A percentile compares a stretch with the other conserved stretches of the same genome.
Evolutionary conservation across 1,140 invertebrate species (phyloP).

Genomic region (Ceratosolen solmsi): DNA sequence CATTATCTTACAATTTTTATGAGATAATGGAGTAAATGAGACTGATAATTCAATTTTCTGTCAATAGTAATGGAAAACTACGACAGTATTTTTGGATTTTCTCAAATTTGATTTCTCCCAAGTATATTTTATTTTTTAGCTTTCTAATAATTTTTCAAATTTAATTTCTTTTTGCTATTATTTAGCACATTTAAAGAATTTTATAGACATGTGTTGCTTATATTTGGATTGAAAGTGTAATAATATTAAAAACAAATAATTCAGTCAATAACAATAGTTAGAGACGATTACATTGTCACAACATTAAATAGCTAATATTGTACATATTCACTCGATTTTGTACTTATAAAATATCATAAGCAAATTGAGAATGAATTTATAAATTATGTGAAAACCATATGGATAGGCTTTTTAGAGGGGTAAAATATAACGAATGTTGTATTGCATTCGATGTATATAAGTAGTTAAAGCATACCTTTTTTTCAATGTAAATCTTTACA

Average conservation of each 20-base stretch:
- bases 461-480: slow-evolving; percentile 30
- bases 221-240: slow-evolving; percentile 9
- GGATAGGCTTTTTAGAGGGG: slow-evolving; percentile 31
- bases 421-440: slow-evolving; percentile 33
- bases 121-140: slow-evolving; percentile 19
- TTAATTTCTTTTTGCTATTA: slow-evolving; percentile 14
- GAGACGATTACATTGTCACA: slow-evolving; percentile 20
- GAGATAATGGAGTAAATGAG: slow-evolving; percentile 44
- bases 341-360: slow-evolving; percentile 48
- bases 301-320: slow-evolving; percentile 33
- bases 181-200: slow-evolving; percentile 8
- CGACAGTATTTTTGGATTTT: slow-evolving; percentile 17
- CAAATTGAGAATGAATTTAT: slow-evolving; percentile 44
- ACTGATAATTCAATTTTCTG: slow-evolving; percentile 48
- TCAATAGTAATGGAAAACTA: slow-evolving; percentile 24
- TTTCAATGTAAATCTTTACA: slow-evolving; percentile 43
- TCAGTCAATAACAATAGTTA: slow-evolving; percentile 21
- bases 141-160: slow-evolving; percentile 23
- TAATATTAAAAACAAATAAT: slow-evolving; percentile 6
- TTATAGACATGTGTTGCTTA: slow-evolving; percentile 7
- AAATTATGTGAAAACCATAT: slow-evolving; percentile 49
- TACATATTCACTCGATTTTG: slow-evolving; percentile 49
- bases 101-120: slow-evolving; percentile 9
- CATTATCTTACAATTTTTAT: slow-evolving; percentile 27
- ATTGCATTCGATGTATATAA: slow-evolving; percentile 47